Percentiles rank a stretch among this genome's conserved stretches.
Evolutionary conservation across 2,113 vertebrate genomes (phyloP).

Genomic region (Bettongia penicillata): DNA sequence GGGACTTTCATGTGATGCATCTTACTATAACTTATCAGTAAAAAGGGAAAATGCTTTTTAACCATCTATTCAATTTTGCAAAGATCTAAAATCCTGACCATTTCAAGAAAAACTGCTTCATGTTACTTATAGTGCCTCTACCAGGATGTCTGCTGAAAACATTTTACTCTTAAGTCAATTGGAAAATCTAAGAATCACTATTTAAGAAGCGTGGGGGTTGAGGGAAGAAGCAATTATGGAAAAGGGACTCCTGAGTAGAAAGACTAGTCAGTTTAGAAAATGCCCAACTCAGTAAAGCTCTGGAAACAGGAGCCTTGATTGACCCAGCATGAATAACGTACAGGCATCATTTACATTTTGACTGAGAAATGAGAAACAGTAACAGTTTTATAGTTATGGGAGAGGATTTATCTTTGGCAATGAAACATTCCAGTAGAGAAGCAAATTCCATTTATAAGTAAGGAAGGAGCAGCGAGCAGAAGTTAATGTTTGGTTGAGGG

Average conservation of each 20-base stretch:
- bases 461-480: background rate
- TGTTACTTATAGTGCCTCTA: background rate
- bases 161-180: background rate
- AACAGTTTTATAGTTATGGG: conserved; percentile 8
- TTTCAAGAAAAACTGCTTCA: background rate
- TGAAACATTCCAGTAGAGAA: conserved; percentile 12
- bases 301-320: conserved; percentile 2
- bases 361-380: conserved; percentile 1
- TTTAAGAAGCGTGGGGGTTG: background rate
- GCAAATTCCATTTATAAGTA: conserved; percentile 35
- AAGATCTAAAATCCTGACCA: background rate
- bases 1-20: background rate
- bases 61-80: background rate
- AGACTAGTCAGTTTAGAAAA: background rate
- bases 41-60: conserved; percentile 9
- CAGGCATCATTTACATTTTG: conserved; percentile 36
- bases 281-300: background rate
- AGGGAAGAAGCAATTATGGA: background rate
- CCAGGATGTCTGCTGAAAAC: conserved; percentile 15
- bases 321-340: conserved; percentile 46
- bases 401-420: conserved; percentile 25
- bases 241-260: background rate
- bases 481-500: background rate
- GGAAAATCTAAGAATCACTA: conserved; percentile 5
- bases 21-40: conserved; percentile 16